Conservation (phyloP, 2,888 invertebrate species). For the Tenthredo notha region DNA sequence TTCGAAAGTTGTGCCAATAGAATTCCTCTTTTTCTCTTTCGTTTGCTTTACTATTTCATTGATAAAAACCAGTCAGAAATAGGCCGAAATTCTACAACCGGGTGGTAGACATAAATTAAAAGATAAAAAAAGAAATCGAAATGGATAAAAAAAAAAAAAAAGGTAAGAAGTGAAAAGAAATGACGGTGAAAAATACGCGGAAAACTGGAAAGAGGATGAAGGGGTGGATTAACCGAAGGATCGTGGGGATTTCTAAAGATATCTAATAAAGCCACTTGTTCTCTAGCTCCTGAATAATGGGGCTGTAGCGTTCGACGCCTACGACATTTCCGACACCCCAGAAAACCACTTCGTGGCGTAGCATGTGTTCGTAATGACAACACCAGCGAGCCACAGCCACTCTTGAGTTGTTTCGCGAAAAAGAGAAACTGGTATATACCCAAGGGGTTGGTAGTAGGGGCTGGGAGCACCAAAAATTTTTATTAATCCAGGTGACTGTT, state of each 20-base stretch:
- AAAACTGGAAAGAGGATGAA: neutral
- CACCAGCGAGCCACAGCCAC: neutral
- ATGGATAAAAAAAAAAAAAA: neutral
- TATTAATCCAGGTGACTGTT: slow-evolving; percentile 45
- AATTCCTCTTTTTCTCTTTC: neutral
- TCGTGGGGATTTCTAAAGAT: slow-evolving; percentile 36
- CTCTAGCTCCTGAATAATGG: slow-evolving; percentile 55
- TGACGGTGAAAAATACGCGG: neutral
- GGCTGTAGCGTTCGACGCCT: slow-evolving; percentile 37
- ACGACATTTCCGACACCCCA: slow-evolving; percentile 47
- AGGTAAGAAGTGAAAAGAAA: neutral
- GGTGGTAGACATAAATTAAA: neutral
- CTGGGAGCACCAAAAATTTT: neutral
- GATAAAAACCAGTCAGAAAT: slow-evolving; percentile 1
- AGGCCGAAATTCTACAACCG: neutral
- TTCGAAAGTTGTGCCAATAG: slow-evolving; percentile 28
- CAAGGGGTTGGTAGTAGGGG: neutral
- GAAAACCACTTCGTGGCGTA: slow-evolving; percentile 34
- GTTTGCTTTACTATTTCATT: neutral
- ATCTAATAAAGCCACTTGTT: slow-evolving; percentile 63
- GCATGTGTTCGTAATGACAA: slow-evolving; percentile 59
- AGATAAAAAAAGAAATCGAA: neutral
- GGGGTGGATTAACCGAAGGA: slow-evolving; percentile 2
- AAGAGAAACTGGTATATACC: slow-evolving; percentile 1
- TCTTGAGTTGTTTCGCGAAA: slow-evolving; percentile 29